These are phyloP conservation scores for Mythimna loreyi DNA, from an alignment of 2,888 invertebrate genomes.

Conservation along the genomic window DNA sequence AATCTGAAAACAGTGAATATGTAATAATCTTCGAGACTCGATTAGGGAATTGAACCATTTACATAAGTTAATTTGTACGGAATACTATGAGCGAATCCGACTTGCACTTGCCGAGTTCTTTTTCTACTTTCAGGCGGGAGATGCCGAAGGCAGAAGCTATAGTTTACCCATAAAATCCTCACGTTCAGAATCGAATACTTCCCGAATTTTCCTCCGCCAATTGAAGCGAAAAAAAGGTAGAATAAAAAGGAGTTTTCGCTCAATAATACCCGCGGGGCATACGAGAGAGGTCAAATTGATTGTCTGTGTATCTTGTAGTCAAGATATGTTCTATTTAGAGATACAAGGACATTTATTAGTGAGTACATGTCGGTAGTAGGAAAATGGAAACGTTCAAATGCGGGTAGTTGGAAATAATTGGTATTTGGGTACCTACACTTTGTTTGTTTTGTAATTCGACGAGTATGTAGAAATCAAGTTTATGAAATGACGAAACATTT, in stretches of 20 bases:
- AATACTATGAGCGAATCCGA: too few relatives aligned
- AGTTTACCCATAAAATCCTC: not conserved
- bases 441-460: not conserved
- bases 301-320: slow-evolving; percentile 6
- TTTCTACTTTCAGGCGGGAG: too few relatives aligned
- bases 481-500: not conserved
- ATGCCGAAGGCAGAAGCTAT: not conserved
- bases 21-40: too few relatives aligned
- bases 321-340: slow-evolving; percentile 8
- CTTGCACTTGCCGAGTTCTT: too few relatives aligned
- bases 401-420: not conserved
- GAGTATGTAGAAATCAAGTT: not conserved
- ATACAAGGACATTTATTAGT: not conserved
- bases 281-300: not conserved
- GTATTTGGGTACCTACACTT: not conserved
- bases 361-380: not conserved
- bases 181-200: not conserved
- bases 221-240: too few relatives aligned
- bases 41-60: too few relatives aligned
- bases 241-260: not conserved
- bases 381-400: not conserved
- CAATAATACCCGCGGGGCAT: not conserved
- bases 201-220: too few relatives aligned
- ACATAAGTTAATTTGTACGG: too few relatives aligned
- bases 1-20: too few relatives aligned